Evolutionary conservation across 2,113 vertebrate species (phyloP).

Genomic region (Origma solitaria): DNA sequence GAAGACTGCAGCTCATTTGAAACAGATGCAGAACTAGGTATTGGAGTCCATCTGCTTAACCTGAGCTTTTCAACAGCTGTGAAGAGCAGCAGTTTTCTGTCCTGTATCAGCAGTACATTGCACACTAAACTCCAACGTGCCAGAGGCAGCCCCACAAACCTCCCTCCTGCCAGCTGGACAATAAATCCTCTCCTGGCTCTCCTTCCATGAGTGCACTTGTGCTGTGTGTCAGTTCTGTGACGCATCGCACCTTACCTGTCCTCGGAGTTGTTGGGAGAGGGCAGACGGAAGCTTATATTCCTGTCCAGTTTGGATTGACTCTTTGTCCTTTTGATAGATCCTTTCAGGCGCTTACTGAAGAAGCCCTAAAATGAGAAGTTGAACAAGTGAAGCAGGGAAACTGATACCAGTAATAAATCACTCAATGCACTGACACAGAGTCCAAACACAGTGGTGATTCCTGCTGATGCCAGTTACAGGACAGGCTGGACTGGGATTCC

Average conservation of each 20-base stretch:
- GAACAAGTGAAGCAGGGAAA: slow-evolving; percentile 6
- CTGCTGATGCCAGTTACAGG: not conserved
- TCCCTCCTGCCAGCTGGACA: not conserved
- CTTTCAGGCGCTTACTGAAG: slow-evolving; percentile 95
- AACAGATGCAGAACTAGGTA: not conserved
- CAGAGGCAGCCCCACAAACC: not conserved
- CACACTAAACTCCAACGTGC: not conserved
- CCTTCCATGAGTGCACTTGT: accelerated
- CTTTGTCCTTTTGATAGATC: slow-evolving; percentile 96
- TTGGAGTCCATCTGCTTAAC: not conserved
- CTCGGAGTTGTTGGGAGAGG: slow-evolving; percentile 79
- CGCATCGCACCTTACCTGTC: slow-evolving; percentile 77
- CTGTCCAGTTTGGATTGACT: slow-evolving; percentile 96
- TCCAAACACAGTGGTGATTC: not conserved
- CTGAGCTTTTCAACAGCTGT: not conserved
- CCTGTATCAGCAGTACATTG: not conserved
- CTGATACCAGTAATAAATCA: not conserved
- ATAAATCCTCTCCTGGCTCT: not conserved
- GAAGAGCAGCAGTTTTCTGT: not conserved
- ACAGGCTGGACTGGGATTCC: not conserved
- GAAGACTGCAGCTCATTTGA: not conserved
- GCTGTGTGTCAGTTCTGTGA: not conserved
- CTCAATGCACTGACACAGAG: not conserved
- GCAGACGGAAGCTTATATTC: slow-evolving; percentile 90
- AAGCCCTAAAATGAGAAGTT: slow-evolving; percentile 81